These are phyloP conservation scores for Stictocephala bisonia DNA, from an alignment of 2,888 invertebrate species.

Conservation along the genomic window DNA sequence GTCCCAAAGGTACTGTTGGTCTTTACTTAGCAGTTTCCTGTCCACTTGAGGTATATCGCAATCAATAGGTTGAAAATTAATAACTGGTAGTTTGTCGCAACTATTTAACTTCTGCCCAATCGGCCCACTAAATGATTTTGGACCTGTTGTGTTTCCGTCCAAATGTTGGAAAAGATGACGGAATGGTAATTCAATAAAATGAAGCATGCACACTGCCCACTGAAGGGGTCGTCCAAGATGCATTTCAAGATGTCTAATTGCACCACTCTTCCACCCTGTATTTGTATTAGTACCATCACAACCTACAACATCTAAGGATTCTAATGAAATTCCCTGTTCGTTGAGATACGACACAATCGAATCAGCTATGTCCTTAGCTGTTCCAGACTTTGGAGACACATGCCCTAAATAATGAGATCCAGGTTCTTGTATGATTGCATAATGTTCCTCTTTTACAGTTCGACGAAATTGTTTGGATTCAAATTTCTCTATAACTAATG, in stretches of 20 bases:
- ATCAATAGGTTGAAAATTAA: constrained; percentile 45
- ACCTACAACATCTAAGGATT: constrained; percentile 27
- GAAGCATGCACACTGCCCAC: constrained; percentile 32
- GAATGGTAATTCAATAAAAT: constrained; percentile 36
- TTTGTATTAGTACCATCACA: constrained; percentile 32
- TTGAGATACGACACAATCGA: constrained; percentile 23
- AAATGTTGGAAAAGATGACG: constrained; percentile 47
- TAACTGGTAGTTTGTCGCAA: constrained; percentile 48
- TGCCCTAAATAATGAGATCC: constrained; percentile 34
- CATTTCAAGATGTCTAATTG: constrained; percentile 31
- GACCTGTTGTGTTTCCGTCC: constrained; percentile 49
- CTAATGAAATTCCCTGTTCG: constrained; percentile 30
- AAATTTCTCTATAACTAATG: not conserved
- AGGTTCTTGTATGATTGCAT: constrained; percentile 23
- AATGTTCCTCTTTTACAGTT: too few species aligned
- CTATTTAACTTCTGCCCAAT: constrained; percentile 44
- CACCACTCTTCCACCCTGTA: constrained; percentile 37
- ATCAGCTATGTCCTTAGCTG: constrained; percentile 23
- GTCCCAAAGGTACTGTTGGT: constrained; percentile 49
- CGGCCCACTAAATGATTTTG: constrained; percentile 50
- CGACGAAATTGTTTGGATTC: not conserved
- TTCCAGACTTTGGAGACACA: constrained; percentile 32
- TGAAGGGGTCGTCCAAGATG: constrained; percentile 30
- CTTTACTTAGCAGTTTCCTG: constrained; percentile 46
- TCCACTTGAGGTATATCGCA: constrained; percentile 32